Evolutionary conservation across 1,140 invertebrate genomes (phyloP), one percentile per base, ranked within the genome.

Genomic region (Phortica variegata): DNA sequence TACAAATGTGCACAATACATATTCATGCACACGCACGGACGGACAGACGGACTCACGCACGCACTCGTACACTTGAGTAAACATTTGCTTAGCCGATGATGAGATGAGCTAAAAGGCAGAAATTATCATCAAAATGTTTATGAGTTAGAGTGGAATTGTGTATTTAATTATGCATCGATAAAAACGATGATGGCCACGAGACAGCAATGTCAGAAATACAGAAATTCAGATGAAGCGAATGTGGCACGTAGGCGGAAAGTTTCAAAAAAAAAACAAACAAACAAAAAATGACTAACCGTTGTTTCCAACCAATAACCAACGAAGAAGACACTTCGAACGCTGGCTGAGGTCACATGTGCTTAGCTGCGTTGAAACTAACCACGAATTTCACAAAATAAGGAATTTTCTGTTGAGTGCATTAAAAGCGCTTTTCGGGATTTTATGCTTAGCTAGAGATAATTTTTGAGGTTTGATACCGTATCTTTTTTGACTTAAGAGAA

Each of bases 141-240:
- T 31, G 40, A 37, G 44, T 16, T 34, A n/a, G 41, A 34, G 48
- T 52, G 63, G 62, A 68, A 66, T 62, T 68, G 63, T 62, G 62
- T 68, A 68, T 62, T 62, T 66, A 68, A 68, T 66, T 66, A 66
- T 47, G 49, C 52, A 44, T 43, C 51, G 56, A 60, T 68, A 51
- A 44, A 59, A 66, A 66, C 34, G 44, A 33, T 19, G 32, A 39
- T 38, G 13, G 29, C 8, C 32, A 23, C n/a, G 34, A 26, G n/a
- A 29, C 23, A 26, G 8, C 13, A 12, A 13, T 8, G 33, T 3
- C n/a, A 36, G 29, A 16, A 13, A 8, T 16, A n/a, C n/a, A n/a
- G 13, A 2, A 49, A 10, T 12, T 9, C 9, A 6, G 29, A 6
- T 13, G n/a, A 12, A 29, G 26, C 12, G 26, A 6, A 6, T 7